These are phyloP conservation scores for Montipora capricornis DNA, from an alignment of 64 coral and sea anemone genomes.

Conservation along the genomic window DNA sequence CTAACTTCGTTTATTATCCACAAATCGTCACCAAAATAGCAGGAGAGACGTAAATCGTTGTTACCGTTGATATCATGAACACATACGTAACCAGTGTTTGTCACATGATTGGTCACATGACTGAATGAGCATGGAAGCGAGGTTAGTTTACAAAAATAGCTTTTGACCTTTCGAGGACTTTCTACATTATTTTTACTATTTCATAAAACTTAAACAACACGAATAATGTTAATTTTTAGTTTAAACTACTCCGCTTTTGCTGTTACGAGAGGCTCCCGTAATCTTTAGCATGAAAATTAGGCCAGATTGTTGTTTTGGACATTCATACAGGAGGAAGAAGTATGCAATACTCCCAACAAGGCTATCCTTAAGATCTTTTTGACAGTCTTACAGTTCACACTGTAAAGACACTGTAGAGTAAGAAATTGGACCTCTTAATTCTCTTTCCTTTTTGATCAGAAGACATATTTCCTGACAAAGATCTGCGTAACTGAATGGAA, in stretches of 20 bases:
- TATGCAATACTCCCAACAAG: neutral
- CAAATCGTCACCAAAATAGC: too few relatives aligned
- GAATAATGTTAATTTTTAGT: neutral
- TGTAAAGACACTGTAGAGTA: neutral
- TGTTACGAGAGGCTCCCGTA: neutral
- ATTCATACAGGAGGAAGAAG: neutral
- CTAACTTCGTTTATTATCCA: neutral
- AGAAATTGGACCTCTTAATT: neutral
- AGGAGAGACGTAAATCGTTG: too few relatives aligned
- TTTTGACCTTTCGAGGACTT: neutral
- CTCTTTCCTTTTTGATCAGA: too few relatives aligned
- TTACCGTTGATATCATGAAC: too few relatives aligned
- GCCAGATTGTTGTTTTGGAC: neutral
- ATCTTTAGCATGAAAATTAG: neutral
- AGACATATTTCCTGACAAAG: too few relatives aligned
- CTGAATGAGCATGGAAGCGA: constrained; percentile 48
- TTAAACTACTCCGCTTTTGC: neutral
- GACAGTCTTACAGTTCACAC: neutral
- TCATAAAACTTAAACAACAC: neutral
- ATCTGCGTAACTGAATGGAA: too few relatives aligned
- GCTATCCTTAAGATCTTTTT: neutral
- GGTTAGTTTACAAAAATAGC: constrained; percentile 46
- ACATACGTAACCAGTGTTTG: constrained; percentile 30
- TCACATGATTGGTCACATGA: constrained; percentile 41
- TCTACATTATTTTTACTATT: neutral